Conservation (phyloP, 2,888 invertebrate species). For the Heliconius ismenius region DNA sequence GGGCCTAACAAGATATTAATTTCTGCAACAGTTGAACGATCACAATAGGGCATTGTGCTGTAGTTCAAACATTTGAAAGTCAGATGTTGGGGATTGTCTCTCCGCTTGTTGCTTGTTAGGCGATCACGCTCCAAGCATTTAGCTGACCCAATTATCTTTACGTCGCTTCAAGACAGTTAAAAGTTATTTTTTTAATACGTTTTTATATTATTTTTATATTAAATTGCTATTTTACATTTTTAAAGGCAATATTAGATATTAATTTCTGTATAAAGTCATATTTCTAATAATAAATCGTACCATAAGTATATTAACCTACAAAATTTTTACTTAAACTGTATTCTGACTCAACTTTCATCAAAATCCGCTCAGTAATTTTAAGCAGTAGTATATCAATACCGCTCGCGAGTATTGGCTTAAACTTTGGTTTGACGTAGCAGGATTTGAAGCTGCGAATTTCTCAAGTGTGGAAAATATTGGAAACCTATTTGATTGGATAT, state of each 20-base stretch:
- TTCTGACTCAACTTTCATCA: too few species aligned
- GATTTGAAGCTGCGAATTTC: too few species aligned
- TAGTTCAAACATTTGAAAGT: slow-evolving; percentile 36
- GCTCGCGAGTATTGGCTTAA: too few species aligned
- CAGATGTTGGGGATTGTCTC: slow-evolving; percentile 40
- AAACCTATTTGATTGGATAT: not conserved
- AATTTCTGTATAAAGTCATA: too few species aligned
- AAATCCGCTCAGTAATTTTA: too few species aligned
- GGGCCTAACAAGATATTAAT: slow-evolving; percentile 31
- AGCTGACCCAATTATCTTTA: slow-evolving; percentile 39
- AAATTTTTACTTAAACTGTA: too few species aligned
- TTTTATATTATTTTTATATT: too few species aligned
- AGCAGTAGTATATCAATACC: too few species aligned
- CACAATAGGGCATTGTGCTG: slow-evolving; percentile 39
- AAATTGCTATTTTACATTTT: not conserved
- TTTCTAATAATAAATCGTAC: not conserved
- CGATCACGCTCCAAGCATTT: slow-evolving; percentile 42
- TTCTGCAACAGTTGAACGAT: slow-evolving; percentile 31
- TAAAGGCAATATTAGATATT: not conserved
- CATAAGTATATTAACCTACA: too few species aligned
- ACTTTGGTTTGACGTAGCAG: too few species aligned
- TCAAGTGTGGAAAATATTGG: too few species aligned
- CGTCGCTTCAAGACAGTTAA: not conserved
- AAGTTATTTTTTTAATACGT: not conserved
- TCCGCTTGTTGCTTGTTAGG: slow-evolving; percentile 41